A percentile compares a stretch with the other conserved stretches of the same genome.
phyloP scores from a whole-genome alignment of 2,888 invertebrate species.

The Drosophila phalerata region DNA sequence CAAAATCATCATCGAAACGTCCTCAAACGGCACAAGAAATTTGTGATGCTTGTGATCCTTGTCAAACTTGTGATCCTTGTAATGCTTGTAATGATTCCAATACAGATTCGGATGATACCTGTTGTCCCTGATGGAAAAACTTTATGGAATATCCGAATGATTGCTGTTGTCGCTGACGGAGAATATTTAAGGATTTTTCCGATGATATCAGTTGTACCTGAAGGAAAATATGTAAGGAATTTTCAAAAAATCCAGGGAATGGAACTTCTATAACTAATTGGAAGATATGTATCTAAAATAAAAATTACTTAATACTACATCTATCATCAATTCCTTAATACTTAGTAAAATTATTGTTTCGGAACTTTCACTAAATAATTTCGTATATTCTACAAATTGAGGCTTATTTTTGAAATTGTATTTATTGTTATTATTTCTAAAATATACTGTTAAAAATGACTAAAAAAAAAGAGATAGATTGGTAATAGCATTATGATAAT shows the following conservation, averaged over 20 bases:
- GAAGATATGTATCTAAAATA: neutral
- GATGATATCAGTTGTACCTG: no score
- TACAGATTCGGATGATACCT: conserved; percentile 7
- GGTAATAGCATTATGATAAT: no score
- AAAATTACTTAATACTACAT: neutral
- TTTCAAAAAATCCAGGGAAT: no score
- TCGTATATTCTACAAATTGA: neutral
- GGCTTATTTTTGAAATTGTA: no score
- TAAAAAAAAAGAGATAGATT: no score
- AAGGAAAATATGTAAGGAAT: no score
- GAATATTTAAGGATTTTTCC: no score
- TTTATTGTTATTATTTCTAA: no score
- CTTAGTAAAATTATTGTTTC: no score
- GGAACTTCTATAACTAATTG: neutral
- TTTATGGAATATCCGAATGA: no score
- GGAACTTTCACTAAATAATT: neutral
- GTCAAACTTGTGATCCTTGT: conserved; percentile 18
- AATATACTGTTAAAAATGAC: no score
- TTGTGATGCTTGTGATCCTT: conserved; percentile 31
- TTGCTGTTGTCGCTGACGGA: no score
- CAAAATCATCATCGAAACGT: neutral
- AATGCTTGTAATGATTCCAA: neutral
- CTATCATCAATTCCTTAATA: neutral
- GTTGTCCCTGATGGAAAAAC: neutral
- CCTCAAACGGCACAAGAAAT: conserved; percentile 34